A percentile compares a stretch with the other conserved stretches of the same genome.
These are phyloP conservation scores for Eleutherodactylus coqui DNA, from an alignment of 2,797 vertebrate species.

Conservation along the genomic window DNA sequence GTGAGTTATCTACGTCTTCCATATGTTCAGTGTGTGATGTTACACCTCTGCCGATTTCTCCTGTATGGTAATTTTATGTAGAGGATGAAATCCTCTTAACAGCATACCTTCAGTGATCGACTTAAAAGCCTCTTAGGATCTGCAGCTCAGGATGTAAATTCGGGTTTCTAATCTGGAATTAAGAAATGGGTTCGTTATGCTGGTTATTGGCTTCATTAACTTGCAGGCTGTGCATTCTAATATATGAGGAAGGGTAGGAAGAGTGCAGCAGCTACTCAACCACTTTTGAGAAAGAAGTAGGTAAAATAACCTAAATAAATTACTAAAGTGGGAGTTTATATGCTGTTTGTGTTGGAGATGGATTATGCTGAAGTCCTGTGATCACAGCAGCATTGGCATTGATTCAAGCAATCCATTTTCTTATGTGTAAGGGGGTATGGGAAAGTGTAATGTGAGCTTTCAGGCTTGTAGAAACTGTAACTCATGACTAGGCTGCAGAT, in stretches of 20 bases:
- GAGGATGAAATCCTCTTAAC: background rate
- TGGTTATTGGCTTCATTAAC: background rate
- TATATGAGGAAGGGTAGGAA: background rate
- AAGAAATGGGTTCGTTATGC: background rate
- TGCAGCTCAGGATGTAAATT: background rate
- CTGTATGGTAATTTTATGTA: background rate
- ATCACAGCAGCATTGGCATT: background rate
- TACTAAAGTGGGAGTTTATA: background rate
- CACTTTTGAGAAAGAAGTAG: background rate
- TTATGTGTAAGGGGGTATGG: background rate
- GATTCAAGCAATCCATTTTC: background rate
- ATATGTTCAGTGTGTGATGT: background rate
- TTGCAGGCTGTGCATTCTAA: background rate
- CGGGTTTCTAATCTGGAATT: background rate
- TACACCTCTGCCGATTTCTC: background rate
- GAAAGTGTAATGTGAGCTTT: too few relatives aligned
- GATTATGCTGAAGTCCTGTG: background rate
- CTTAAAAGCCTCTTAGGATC: background rate
- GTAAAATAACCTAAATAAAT: background rate
- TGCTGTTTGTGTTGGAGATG: background rate
- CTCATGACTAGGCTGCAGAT: too few relatives aligned
- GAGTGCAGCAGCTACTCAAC: too few relatives aligned
- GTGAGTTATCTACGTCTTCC: conserved; percentile 77
- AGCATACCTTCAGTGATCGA: background rate
- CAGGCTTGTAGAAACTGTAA: too few relatives aligned